Conservation (phyloP, 2,797 vertebrate species). For the Pogonophryne albipinna region DNA sequence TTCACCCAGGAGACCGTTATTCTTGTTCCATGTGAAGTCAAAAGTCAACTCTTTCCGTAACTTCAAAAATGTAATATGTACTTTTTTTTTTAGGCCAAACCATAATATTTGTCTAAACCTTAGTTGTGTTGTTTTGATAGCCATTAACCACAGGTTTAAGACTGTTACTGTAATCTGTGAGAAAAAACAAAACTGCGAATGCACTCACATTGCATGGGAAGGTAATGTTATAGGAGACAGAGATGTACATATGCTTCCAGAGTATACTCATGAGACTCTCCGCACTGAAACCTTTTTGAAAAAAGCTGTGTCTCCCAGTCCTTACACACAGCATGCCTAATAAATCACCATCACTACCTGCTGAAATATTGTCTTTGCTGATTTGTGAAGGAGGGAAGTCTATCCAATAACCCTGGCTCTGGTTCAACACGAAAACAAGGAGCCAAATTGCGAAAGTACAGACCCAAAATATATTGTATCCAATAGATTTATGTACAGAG, state of each 20-base stretch:
- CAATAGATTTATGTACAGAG: slow-evolving; percentile 14
- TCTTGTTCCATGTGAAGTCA: no score
- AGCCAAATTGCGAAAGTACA: slow-evolving; percentile 15
- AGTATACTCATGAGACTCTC: not conserved
- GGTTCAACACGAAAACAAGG: slow-evolving; percentile 14
- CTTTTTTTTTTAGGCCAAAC: no score
- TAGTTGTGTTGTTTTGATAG: no score
- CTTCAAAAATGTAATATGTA: no score
- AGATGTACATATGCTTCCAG: not conserved
- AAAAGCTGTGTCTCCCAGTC: not conserved
- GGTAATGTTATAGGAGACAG: no score
- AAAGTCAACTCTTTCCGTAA: no score
- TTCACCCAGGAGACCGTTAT: no score
- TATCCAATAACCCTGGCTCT: slow-evolving; percentile 5
- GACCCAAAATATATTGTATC: slow-evolving; percentile 19
- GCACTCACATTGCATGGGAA: no score
- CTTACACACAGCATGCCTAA: not conserved
- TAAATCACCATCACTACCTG: not conserved
- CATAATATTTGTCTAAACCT: no score
- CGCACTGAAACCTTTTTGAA: not conserved
- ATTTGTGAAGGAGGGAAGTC: not conserved
- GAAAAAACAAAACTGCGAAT: no score
- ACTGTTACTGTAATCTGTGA: no score
- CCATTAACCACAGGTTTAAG: no score
- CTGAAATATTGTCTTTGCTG: not conserved